phyloP scores from a whole-genome alignment of 2,888 invertebrate species.

The Eugnorisma glareosa region DNA sequence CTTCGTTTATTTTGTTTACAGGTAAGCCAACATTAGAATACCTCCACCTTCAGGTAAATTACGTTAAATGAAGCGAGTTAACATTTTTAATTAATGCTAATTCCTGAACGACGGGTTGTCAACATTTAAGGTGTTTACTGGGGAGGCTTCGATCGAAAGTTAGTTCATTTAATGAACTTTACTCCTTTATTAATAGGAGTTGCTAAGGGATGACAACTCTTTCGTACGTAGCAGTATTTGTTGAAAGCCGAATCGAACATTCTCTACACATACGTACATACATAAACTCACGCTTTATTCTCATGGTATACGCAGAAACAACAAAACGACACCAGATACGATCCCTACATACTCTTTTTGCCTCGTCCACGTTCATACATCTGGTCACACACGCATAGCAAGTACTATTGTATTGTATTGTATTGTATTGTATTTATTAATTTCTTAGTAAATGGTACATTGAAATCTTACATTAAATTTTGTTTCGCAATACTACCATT shows the following conservation, averaged over 20 bases:
- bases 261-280: too few species aligned
- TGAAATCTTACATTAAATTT: too few species aligned
- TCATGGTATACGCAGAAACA: too few species aligned
- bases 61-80: constrained; percentile 28
- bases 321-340: too few species aligned
- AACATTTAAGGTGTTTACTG: not conserved
- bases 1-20: constrained; percentile 32
- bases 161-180: constrained; percentile 18
- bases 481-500: too few species aligned
- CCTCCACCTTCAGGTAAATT: constrained; percentile 38
- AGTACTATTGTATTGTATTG: too few species aligned
- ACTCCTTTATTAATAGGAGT: not conserved
- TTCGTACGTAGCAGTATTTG: not conserved
- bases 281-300: too few species aligned
- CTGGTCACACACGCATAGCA: too few species aligned
- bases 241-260: not conserved
- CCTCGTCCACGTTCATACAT: too few species aligned
- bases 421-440: too few species aligned
- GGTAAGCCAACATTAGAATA: constrained; percentile 39
- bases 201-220: not conserved
- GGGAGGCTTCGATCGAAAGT: not conserved
- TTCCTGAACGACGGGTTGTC: constrained; percentile 11
- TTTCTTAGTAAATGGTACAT: too few species aligned
- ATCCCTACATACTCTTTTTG: too few species aligned
- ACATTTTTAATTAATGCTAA: constrained; percentile 43